Evolutionary conservation across 1,140 invertebrate genomes (phyloP), one percentile per base, ranked within the genome.

Genomic region (Formica selysi): DNA sequence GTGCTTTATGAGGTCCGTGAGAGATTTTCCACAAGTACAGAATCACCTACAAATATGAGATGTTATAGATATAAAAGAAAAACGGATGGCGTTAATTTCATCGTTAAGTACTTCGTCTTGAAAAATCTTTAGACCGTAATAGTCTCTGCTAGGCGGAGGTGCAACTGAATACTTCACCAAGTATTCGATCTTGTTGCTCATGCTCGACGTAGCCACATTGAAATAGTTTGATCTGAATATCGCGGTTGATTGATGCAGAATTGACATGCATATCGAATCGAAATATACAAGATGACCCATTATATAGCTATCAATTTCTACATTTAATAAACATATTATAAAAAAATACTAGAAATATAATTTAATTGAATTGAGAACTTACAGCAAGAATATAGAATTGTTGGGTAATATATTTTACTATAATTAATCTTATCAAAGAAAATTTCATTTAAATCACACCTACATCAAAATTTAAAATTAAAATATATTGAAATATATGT

Each of bases 11-110:
- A 2, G 95, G 94, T 29, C 95, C 94, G 79, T 95, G 92, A 61
- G 95, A 93, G 76, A 96, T 92, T 89, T 93, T 95, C 95, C 95
- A 96, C 22, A 93, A 68, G 61, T 94, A 95, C 13, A 95, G 74
- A 89, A 91, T 93, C 54, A 95, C 87, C 95, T 95, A 79, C 59
- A 61, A 62, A 26, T 62, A 26, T 5, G n/a, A 54, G 32, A 22
- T 71, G 26, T 36, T 87, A 51, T 5, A 51, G 48, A 19, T 86
- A 87, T 64, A 41, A 65, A 65, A 76, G 44, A 36, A 32, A 80
- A 67, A 26, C 2, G 11, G 19, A 41, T 73, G 16, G 62, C n/a
- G 19, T 83, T 59, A 59, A 79, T 54, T 84, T 83, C n/a, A 68
- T 80, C n/a, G n/a, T n/a, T n/a, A n/a, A 36, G 26, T 29, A 94